Percentiles rank a stretch among this genome's conserved stretches.
phyloP scores from a whole-genome alignment of 1,140 invertebrate species.

The Vollenhovia emeryi region DNA sequence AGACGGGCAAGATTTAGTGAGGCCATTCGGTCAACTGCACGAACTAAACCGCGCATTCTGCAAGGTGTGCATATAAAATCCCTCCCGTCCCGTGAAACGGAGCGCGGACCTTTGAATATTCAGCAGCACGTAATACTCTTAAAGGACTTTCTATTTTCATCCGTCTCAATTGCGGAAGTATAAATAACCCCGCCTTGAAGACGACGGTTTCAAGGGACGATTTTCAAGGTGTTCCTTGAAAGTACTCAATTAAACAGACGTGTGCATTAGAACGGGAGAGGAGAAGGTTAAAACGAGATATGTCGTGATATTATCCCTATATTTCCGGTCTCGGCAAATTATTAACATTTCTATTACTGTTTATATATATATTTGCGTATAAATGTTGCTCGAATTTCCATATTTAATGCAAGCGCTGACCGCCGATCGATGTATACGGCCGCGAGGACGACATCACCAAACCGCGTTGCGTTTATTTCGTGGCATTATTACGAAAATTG shows the following conservation, averaged over 20 bases:
- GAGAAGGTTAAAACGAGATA: background rate
- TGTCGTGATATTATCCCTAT: background rate
- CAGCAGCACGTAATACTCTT: constrained; percentile 17
- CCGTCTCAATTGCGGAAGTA: background rate
- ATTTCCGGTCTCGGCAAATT: background rate
- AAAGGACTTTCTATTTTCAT: constrained; percentile 55
- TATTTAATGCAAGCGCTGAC: background rate
- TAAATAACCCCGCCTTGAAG: constrained; percentile 44
- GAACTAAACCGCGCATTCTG: constrained; percentile 5
- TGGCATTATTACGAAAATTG: constrained; percentile 4
- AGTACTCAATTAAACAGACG: background rate
- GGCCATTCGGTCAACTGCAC: constrained; percentile 31
- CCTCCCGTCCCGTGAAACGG: background rate
- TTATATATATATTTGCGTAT: background rate
- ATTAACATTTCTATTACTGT: background rate
- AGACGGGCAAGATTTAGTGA: constrained; percentile 24
- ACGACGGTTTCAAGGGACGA: background rate
- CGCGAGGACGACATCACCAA: constrained; percentile 8
- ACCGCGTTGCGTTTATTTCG: constrained; percentile 5
- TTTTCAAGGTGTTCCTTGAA: background rate
- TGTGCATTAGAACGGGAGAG: background rate
- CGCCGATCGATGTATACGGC: constrained; percentile 10
- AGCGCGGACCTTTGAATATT: constrained; percentile 29
- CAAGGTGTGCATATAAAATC: constrained; percentile 4
- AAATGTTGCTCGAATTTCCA: background rate